Evolutionary conservation across 2,888 invertebrate species (phyloP), one percentile per base, ranked within the genome.

Genomic region (Opisthograptis luteolata): DNA sequence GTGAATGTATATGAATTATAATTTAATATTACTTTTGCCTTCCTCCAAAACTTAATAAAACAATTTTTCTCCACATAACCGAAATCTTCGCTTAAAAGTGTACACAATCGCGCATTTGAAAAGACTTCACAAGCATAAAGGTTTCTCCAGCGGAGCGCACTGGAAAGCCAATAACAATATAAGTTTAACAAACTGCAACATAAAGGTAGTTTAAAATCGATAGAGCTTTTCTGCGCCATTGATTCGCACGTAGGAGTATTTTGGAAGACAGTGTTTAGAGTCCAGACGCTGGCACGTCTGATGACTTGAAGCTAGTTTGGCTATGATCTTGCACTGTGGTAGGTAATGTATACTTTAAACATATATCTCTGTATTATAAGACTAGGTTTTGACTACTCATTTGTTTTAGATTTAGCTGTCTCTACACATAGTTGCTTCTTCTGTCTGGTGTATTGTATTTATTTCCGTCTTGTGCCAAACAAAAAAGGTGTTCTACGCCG

Each of bases 81-180:
- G 27, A 49, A 43, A 49, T 39, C 34, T 43, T 37, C 9, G 3
- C 22, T 50, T 28, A 20, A 43, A 34, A 50, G 27, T 58, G 43
- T 40, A 48, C 48, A 40, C 54, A 47, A 41, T 50, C 45, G 28
- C 15, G 31, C 51, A 55, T 50, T 53, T 43, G 31, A 42, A 43
- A 45, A 53, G 55, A 48, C 48, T 56, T 44, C 56, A 44, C 49
- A 40, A 30, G 56, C 54, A 62, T 57, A 62, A 62, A 62, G 57
- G 51, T 47, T 46, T 44, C 52, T 46, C 50, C 43, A 50, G 47
- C 50, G 52, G 40, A 61, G 53, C 49, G 58, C 66, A 70, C 69
- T 66, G 58, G 70, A 72, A 73, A 70, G 79, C 77, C 79, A 80
- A 82, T 82, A 81, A 79, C 77, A 79, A 81, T 81, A 76, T 71